Evolutionary conservation across 2,113 vertebrate genomes (phyloP).

Genomic region (Antechinus flavipes): DNA sequence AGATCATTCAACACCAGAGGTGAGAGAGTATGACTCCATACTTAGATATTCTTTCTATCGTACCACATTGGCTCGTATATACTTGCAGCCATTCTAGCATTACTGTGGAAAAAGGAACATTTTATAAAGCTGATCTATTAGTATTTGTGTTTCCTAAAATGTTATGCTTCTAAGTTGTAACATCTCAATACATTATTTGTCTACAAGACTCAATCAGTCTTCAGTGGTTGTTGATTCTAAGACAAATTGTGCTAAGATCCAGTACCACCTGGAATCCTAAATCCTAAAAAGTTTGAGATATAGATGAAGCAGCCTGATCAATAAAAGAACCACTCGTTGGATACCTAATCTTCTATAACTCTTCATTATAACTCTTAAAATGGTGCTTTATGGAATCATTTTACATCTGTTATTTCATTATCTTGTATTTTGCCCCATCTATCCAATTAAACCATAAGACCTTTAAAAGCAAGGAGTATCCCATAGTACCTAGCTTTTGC

Average conservation of each 20-base stretch:
- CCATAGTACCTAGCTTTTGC: neutral
- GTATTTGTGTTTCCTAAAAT: neutral
- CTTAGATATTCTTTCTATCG: neutral
- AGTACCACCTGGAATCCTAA: neutral
- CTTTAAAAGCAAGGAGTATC: neutral
- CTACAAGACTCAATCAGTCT: neutral
- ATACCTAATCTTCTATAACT: neutral
- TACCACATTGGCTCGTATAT: neutral
- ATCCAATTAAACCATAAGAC: neutral
- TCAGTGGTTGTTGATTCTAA: neutral
- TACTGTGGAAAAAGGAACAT: neutral
- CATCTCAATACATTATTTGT: neutral
- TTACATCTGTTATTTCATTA: neutral
- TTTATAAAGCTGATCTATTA: neutral
- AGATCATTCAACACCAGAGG: neutral
- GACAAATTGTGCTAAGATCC: neutral
- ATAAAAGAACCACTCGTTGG: neutral
- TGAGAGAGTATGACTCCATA: neutral
- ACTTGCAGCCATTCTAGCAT: neutral
- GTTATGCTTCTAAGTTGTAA: neutral
- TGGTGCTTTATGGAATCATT: neutral
- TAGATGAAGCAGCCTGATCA: neutral
- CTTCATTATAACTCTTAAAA: neutral
- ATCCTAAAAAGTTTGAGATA: neutral
- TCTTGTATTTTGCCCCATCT: neutral